Percentiles rank a stretch among this genome's conserved stretches.
Evolutionary conservation across 2,888 invertebrate species (phyloP).

Genomic region (Hypercompe scribonia): DNA sequence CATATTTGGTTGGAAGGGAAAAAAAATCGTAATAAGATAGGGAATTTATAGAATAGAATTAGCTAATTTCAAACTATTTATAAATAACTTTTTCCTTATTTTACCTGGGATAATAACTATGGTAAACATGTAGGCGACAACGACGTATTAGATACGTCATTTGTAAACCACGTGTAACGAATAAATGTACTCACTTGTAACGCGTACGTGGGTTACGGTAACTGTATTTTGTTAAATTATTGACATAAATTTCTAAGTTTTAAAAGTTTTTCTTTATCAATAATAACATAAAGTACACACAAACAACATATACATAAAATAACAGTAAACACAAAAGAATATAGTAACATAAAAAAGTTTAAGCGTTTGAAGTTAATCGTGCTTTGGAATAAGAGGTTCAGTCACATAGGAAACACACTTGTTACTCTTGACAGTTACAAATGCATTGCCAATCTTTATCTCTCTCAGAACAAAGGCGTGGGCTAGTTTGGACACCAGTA

Average conservation of each 20-base stretch:
- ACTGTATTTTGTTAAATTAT: neutral
- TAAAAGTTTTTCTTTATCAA: neutral
- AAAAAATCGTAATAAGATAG: neutral
- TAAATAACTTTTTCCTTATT: conserved; percentile 4
- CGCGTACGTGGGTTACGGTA: neutral
- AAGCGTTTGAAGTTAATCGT: too few species aligned
- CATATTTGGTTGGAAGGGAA: too few species aligned
- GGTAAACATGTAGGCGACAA: conserved; percentile 15
- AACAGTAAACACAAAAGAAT: too few species aligned
- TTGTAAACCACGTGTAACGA: conserved; percentile 1
- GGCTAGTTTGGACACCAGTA: too few species aligned
- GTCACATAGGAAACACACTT: too few species aligned
- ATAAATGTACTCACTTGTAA: neutral
- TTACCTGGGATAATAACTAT: conserved; percentile 4
- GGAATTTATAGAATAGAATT: neutral
- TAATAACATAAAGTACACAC: too few species aligned
- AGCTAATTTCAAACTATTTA: neutral
- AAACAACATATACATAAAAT: too few species aligned
- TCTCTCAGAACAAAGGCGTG: too few species aligned
- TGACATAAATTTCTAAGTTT: neutral
- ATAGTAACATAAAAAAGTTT: too few species aligned
- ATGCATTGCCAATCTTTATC: too few species aligned
- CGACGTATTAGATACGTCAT: conserved; percentile 1
- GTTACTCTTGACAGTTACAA: too few species aligned
- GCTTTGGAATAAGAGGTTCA: too few species aligned